Evolutionary conservation across 2,113 vertebrate genomes (phyloP).

Genomic region (Scomber japonicus): DNA sequence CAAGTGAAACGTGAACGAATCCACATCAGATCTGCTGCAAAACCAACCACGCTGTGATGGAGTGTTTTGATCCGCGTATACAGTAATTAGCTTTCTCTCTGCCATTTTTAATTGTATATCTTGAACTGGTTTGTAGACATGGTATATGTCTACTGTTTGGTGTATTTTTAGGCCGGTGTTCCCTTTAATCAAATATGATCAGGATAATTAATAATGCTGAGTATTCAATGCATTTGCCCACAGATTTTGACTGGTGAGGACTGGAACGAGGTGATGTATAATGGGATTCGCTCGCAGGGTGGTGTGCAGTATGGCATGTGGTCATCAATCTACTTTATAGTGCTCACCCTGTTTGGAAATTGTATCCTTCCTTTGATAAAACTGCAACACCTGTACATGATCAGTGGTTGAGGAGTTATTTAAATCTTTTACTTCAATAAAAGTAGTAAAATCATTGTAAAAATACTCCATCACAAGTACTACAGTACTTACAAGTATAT

Average conservation of each 20-base stretch:
- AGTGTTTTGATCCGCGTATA: constrained; percentile 61
- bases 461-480: neutral
- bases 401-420: constrained; percentile 2
- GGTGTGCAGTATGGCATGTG: constrained; percentile 98
- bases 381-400: neutral
- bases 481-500: neutral
- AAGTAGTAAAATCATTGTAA: neutral
- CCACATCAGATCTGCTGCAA: constrained; percentile 61
- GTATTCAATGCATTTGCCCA: constrained; percentile 29
- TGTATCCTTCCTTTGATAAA: constrained; percentile 90
- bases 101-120: constrained; percentile 44
- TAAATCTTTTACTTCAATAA: neutral
- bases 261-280: constrained; percentile 99
- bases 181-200: constrained; percentile 1
- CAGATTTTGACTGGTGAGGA: constrained; percentile 98
- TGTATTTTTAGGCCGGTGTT: constrained; percentile 30
- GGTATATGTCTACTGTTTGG: constrained; percentile 10
- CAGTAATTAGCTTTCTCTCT: constrained; percentile 59
- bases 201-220: constrained; percentile 14
- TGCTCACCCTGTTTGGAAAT: constrained; percentile 98
- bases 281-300: constrained; percentile 97
- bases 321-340: constrained; percentile 99
- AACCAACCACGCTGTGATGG: constrained; percentile 48
- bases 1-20: constrained; percentile 69
- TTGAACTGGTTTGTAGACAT: constrained; percentile 24